Conservation (phyloP, 2,797 vertebrate genomes). For the Chelonia mydas region DNA sequence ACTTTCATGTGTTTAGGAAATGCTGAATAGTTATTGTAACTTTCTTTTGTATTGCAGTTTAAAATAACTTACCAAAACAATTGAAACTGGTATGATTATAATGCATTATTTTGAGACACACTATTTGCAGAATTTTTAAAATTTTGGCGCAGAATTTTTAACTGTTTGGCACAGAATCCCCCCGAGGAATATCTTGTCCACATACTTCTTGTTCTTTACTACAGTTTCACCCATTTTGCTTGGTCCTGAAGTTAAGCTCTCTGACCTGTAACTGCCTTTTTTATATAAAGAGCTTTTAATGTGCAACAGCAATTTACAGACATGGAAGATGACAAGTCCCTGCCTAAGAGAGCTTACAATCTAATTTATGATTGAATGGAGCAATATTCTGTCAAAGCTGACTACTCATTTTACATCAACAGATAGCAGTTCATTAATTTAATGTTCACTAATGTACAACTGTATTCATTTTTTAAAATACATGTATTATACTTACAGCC, state of each 20-base stretch:
- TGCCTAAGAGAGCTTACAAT: not conserved
- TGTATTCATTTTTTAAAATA: not conserved
- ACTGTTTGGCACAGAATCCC: too few species aligned
- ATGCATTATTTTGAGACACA: too few species aligned
- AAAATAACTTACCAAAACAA: too few species aligned
- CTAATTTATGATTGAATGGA: not conserved
- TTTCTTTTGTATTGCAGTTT: too few species aligned
- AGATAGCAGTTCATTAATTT: not conserved
- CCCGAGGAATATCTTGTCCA: too few species aligned
- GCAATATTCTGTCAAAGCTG: not conserved
- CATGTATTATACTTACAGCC: slow-evolving; percentile 81
- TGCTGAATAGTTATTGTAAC: too few species aligned
- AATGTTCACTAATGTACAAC: not conserved
- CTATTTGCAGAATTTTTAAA: too few species aligned
- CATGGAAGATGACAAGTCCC: not conserved
- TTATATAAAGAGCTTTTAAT: not conserved
- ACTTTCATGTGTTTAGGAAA: too few species aligned
- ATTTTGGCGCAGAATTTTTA: too few species aligned
- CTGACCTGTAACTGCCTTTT: not conserved
- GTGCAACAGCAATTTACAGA: not conserved
- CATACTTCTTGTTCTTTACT: not conserved
- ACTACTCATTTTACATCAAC: not conserved
- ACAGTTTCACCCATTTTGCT: not conserved
- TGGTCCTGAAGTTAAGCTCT: not conserved
- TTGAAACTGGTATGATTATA: too few species aligned